Evolutionary conservation across 2,797 vertebrate species (phyloP).

Genomic region (Carduelis carduelis): DNA sequence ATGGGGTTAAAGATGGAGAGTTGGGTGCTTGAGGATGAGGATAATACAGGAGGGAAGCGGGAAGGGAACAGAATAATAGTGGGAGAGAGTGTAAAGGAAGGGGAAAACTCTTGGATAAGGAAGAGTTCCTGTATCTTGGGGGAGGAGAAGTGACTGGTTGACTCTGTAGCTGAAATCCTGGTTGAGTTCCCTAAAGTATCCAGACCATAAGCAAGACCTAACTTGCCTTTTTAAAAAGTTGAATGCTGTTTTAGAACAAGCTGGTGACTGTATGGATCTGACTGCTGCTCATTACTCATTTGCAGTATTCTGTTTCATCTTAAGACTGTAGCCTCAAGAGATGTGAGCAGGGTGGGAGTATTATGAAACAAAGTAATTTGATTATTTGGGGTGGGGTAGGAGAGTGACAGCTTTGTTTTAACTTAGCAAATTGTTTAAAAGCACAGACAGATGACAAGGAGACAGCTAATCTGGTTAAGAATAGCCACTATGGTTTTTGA

Average conservation of each 20-base stretch:
- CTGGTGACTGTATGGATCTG: neutral
- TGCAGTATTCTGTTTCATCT: neutral
- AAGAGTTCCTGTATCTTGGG: neutral
- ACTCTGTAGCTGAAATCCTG: neutral
- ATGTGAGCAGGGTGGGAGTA: conserved; percentile 8
- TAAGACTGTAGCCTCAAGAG: conserved; percentile 2
- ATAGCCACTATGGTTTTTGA: neutral
- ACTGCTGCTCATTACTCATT: neutral
- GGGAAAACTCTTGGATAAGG: neutral
- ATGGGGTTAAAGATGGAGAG: neutral
- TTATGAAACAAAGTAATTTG: conserved; percentile 43
- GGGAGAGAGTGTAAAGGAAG: neutral
- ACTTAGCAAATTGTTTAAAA: conserved; percentile 54
- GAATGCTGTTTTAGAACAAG: neutral
- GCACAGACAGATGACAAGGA: conserved; percentile 38
- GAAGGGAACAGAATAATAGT: neutral
- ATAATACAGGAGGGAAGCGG: neutral
- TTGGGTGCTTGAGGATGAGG: neutral
- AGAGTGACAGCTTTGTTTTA: conserved; percentile 35
- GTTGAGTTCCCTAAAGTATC: neutral
- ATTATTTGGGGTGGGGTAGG: conserved; percentile 28
- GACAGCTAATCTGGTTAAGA: conserved; percentile 25
- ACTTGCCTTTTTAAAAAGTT: neutral
- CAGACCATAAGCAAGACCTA: neutral
- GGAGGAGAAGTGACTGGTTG: neutral